Evolutionary conservation across 2,797 vertebrate species (phyloP), one percentile per base, ranked within the genome.

Genomic region (Silurus aristotelis): DNA sequence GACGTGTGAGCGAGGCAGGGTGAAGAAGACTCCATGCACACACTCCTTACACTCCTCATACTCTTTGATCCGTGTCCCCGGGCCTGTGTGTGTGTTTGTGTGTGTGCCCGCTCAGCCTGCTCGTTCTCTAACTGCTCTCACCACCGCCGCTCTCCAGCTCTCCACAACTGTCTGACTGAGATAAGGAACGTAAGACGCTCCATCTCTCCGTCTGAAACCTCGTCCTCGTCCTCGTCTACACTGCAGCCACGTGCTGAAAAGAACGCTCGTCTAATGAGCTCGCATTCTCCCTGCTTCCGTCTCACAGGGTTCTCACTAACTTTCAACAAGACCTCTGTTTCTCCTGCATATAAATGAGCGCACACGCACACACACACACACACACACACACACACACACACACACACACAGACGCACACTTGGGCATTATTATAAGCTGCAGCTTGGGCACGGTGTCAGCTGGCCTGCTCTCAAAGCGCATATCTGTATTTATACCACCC

Each of bases 51-150:
- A 91, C 95, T 92, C 94, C 93, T 95, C 95, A 52, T 4, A 52
- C 48, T 94, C 97, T 99, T 99, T 99, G 97, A 98, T 98, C 97
- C 96, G 95, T 98, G 97, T 98, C 97, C 98, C 95, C 96, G 96
- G 97, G 97, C 96, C 95, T 94, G 94, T 96, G 96, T 96, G 96
- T 95, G 96, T 52, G 48, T 94, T 94, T 96, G 96, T 94, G 94
- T 96, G 96, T 96, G 96, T 95, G 96, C 94, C 93, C 94, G 92
- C 90, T 89, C 93, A 80, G 90, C 91, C 83, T 96, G 95, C 95
- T 10, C 48, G 8, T 10, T 52, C 48, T 96, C 96, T 94, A 94
- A 95, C 95, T 94, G 93, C 91, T 88, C 97, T 96, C 96, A 97
- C 95, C 80, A 95, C 95, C 95, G 96, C 96, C 96, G 97, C 96